A percentile compares a stretch with the other conserved stretches of the same genome.
phyloP scores from a whole-genome alignment of 1,140 invertebrate species.

The Bombus haemorrhoidalis region DNA sequence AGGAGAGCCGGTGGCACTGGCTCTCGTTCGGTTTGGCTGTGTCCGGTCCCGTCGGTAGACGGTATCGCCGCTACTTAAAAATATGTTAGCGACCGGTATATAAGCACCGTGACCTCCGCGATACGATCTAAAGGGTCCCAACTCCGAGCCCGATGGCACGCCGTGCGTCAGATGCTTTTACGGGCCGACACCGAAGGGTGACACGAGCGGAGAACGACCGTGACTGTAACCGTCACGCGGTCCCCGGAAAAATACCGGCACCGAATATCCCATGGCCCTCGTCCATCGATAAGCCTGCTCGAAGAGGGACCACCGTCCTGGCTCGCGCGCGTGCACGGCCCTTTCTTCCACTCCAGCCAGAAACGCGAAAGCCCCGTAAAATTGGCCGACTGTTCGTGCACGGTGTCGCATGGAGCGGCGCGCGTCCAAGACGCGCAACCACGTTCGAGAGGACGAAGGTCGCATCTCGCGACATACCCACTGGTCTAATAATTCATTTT shows the following conservation, averaged over 20 bases:
- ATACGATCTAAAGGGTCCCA: constrained; percentile 78
- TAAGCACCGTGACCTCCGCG: constrained; percentile 82
- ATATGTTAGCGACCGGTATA: constrained; percentile 79
- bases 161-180: constrained; percentile 76
- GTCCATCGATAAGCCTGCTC: constrained; percentile 5
- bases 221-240: constrained; percentile 76
- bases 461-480: constrained; percentile 37
- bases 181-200: constrained; percentile 56
- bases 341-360: too few relatives aligned
- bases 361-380: too few relatives aligned
- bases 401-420: too few relatives aligned
- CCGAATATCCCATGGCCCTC: constrained; percentile 6
- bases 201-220: constrained; percentile 66
- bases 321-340: too few relatives aligned
- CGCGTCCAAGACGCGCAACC: background rate
- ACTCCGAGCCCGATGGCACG: constrained; percentile 51
- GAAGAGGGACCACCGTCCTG: too few relatives aligned
- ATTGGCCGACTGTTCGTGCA: too few relatives aligned
- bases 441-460: background rate
- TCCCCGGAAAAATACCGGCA: constrained; percentile 65
- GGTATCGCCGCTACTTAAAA: constrained; percentile 79
- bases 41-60: constrained; percentile 59
- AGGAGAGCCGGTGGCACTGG: background rate
- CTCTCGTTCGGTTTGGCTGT: constrained; percentile 35
- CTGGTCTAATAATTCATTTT: constrained; percentile 81